phyloP scores from a whole-genome alignment of 35 echinoderm and acorn worm genomes.

The Hemicentrotus pulcherrimus region DNA sequence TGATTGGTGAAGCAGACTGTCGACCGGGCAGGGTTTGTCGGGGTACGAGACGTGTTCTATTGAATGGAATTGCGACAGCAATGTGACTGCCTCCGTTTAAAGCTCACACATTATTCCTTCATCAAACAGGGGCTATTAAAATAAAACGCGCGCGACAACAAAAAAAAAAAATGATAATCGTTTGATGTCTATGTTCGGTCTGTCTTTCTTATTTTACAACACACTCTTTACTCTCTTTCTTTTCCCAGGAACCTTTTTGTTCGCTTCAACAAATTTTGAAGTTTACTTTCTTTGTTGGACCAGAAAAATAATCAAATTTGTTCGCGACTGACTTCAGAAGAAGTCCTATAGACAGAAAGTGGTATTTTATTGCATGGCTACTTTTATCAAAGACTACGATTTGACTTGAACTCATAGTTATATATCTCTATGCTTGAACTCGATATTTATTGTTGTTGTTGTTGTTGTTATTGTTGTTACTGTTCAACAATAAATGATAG shows the following conservation, averaged over 20 bases:
- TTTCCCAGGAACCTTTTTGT: neutral
- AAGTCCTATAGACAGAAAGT: slow-evolving; percentile 21
- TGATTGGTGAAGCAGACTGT: neutral
- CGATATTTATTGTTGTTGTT: too few species aligned
- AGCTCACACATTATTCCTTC: slow-evolving; percentile 41
- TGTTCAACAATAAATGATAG: too few species aligned
- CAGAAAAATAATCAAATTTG: slow-evolving; percentile 30
- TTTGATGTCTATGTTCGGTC: neutral
- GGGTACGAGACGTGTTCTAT: neutral
- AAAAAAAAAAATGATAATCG: slow-evolving; percentile 9
- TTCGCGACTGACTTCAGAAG: slow-evolving; percentile 8
- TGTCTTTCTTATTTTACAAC: slow-evolving; percentile 21
- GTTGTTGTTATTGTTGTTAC: too few species aligned
- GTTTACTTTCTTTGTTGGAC: slow-evolving; percentile 6
- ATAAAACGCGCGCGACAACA: slow-evolving; percentile 21
- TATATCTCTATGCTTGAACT: too few species aligned
- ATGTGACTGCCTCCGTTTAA: slow-evolving; percentile 12
- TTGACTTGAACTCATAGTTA: neutral
- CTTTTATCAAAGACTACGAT: neutral
- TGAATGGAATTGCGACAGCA: slow-evolving; percentile 20
- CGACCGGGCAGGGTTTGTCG: neutral
- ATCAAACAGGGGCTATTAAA: slow-evolving; percentile 10
- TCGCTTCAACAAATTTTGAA: slow-evolving; percentile 3
- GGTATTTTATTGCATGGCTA: neutral
- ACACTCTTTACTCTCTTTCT: neutral